These are phyloP conservation scores for Otocyon megalotis DNA, from an alignment of 2,113 vertebrate species.

Conservation along the genomic window DNA sequence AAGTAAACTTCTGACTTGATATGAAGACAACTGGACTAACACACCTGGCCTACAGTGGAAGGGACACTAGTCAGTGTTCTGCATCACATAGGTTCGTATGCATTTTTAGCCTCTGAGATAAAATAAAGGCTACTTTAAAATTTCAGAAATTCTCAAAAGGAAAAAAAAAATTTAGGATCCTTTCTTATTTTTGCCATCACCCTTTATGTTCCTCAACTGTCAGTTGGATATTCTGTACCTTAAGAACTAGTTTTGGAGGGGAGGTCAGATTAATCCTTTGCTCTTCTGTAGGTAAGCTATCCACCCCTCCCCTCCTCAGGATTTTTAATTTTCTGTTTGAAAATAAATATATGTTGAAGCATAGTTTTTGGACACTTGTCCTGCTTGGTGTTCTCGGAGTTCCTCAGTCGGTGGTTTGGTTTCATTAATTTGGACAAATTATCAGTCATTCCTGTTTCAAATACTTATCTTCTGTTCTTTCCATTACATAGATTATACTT, in stretches of 20 bases:
- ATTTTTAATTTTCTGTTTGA: not conserved
- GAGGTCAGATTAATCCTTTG: not conserved
- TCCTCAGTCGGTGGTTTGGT: not conserved
- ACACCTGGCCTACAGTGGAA: not conserved
- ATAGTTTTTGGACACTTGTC: not conserved
- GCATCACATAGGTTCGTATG: not conserved
- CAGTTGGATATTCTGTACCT: not conserved
- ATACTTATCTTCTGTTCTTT: not conserved
- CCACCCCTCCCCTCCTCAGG: rapidly evolving
- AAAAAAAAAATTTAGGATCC: not conserved
- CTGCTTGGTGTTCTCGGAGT: not conserved
- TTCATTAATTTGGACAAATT: not conserved
- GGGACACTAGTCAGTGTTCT: not conserved
- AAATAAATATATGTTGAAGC: not conserved
- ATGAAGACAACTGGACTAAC: not conserved
- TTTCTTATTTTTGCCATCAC: not conserved
- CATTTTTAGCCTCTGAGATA: not conserved
- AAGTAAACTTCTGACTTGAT: not conserved
- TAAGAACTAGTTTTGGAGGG: not conserved
- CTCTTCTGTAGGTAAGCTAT: not conserved
- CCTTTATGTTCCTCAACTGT: not conserved
- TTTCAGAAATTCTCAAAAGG: not conserved
- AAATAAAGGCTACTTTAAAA: not conserved
- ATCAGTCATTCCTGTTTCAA: not conserved
- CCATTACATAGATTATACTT: not conserved